Percentiles rank a stretch among this genome's conserved stretches.
Evolutionary conservation across 2,797 vertebrate genomes (phyloP).

Genomic region (Myotis planiceps): DNA sequence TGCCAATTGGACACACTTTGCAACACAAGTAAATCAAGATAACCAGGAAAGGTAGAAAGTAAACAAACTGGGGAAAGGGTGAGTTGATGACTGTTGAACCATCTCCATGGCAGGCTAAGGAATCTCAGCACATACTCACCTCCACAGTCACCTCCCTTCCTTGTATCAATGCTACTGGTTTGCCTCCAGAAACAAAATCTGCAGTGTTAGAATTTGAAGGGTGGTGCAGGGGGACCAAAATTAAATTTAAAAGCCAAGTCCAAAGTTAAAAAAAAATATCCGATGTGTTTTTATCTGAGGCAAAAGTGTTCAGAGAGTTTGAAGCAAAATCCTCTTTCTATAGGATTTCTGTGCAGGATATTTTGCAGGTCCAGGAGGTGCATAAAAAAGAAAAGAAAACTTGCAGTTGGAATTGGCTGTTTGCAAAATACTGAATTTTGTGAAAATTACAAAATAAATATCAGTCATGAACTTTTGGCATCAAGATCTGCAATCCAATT

Average conservation of each 20-base stretch:
- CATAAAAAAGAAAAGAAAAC: neutral
- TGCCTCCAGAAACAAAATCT: neutral
- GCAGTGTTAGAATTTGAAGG: neutral
- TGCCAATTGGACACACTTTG: neutral
- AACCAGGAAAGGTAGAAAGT: neutral
- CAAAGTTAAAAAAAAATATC: neutral
- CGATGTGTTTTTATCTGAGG: neutral
- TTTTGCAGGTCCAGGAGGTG: neutral
- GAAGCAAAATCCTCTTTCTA: neutral
- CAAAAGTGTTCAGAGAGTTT: neutral
- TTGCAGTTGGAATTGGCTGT: neutral
- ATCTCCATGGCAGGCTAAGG: neutral
- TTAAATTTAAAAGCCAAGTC: neutral
- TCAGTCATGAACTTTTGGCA: neutral
- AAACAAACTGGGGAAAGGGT: neutral
- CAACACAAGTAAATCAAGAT: neutral
- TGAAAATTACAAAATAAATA: slow-evolving; percentile 11
- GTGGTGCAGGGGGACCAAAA: neutral
- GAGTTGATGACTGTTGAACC: neutral
- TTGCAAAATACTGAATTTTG: neutral
- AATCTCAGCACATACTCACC: neutral
- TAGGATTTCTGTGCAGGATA: neutral
- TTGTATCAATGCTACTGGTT: neutral
- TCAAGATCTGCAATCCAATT: neutral
- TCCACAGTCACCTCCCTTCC: neutral